A percentile compares a stretch with the other conserved stretches of the same genome.
phyloP scores from a whole-genome alignment of 2,797 vertebrate species.

The Falco columbarius region DNA sequence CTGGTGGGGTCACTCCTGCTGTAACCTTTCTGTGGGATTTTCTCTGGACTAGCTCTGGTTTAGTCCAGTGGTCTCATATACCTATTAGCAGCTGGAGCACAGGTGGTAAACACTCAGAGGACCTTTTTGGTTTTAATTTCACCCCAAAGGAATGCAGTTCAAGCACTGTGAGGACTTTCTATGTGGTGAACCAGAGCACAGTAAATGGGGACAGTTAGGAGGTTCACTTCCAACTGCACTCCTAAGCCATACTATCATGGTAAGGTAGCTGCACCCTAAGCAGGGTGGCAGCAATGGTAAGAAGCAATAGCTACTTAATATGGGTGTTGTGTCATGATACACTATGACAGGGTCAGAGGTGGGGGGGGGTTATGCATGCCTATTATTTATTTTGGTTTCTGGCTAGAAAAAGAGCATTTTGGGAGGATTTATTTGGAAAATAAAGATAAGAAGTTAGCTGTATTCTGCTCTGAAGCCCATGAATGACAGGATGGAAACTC shows the following conservation, averaged over 20 bases:
- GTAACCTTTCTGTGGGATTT: background rate
- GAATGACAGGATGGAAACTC: background rate
- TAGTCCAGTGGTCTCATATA: background rate
- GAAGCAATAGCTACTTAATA: background rate
- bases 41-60: background rate
- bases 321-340: background rate
- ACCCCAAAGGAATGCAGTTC: background rate
- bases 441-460: background rate
- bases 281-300: background rate
- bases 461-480: background rate
- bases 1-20: background rate
- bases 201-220: background rate
- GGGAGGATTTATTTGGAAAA: background rate
- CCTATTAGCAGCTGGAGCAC: background rate
- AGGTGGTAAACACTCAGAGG: background rate
- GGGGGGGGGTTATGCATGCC: background rate
- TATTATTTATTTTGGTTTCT: background rate
- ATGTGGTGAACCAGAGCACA: background rate
- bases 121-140: background rate
- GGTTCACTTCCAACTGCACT: background rate
- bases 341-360: background rate
- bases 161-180: background rate
- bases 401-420: background rate
- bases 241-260: background rate
- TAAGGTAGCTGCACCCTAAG: background rate